Base-by-base conservation (phyloP, 2,888 invertebrate genomes). In the Trachelus tabidus region DNA sequence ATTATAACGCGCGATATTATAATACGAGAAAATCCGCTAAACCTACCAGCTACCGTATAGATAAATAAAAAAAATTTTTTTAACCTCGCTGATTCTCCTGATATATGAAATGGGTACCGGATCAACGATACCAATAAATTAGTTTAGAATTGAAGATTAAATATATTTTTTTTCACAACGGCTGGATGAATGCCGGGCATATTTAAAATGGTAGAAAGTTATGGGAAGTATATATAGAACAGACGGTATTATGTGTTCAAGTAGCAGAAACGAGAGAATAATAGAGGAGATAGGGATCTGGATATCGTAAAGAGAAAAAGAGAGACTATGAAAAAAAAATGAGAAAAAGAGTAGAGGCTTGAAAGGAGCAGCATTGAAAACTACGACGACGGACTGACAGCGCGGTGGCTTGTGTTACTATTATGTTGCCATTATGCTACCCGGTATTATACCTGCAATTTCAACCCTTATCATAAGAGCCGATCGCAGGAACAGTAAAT, bases 401-500 rank as follows among this genome's bases (percentile, higher is more conserved):
- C n/a, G 71, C 31, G 71, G 71, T 84, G 87, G 87, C 87, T 89
- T 87, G 84, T 88, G 86, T 90, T 90, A 87, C 90, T 81, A 89
- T 89, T 89, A 85, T 87, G 86, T 86, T 81, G 73, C 85, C 78
- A 86, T 88, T 87, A 87, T 87, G 85, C 87, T 82, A 77, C 76
- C 75, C 76, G 77, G 84, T 81, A 88, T 89, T 89, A 90, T 91
- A 91, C 91, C 90, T 89, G 90, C 89, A 90, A 90, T 90, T 90
- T 87, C 83, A 83, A 81, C 79, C 77, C 85, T 86, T 90, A 90
- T 91, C 90, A 81, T 75, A 76, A 73, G 82, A 86, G 86, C 88
- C 88, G 85, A 91, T 90, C 90, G 81, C 76, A 76, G 76, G 82
- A 71, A 34, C 71, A 23, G 71, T 31, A 71, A 71, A 71, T 33